These are phyloP conservation scores for Galerucella nymphaeae DNA, from an alignment of 2,888 invertebrate genomes.

Conservation along the genomic window DNA sequence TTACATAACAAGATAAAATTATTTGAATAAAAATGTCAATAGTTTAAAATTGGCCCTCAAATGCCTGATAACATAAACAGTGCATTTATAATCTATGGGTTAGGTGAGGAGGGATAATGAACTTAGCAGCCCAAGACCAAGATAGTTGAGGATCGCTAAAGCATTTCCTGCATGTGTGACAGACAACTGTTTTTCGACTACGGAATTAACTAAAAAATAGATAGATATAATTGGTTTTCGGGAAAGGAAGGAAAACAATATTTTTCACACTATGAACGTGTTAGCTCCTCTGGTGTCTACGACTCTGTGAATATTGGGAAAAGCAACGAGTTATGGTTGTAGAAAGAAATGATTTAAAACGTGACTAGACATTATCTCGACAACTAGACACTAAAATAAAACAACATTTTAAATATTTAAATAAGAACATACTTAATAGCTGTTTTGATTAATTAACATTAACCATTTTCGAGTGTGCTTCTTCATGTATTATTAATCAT, in stretches of 20 bases:
- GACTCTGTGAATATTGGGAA: conserved; percentile 8
- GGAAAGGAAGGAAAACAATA: not conserved
- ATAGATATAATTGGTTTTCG: too few relatives aligned
- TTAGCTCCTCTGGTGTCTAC: not conserved
- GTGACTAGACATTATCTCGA: conserved; percentile 29
- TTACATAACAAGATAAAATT: too few relatives aligned
- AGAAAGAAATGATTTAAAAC: conserved; percentile 24
- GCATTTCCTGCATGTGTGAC: too few relatives aligned
- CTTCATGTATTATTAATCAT: conserved; percentile 10
- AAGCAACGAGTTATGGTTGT: conserved; percentile 13
- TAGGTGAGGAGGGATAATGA: too few relatives aligned
- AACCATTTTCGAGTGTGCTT: conserved; percentile 7
- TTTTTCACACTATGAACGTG: not conserved
- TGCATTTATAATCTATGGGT: too few relatives aligned
- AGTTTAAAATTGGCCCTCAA: too few relatives aligned
- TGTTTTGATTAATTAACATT: conserved; percentile 14
- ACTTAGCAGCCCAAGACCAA: too few relatives aligned
- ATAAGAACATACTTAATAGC: conserved; percentile 23
- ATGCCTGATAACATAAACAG: too few relatives aligned
- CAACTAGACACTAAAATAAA: conserved; percentile 18
- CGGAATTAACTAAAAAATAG: too few relatives aligned
- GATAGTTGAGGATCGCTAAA: too few relatives aligned
- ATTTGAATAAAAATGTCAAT: too few relatives aligned
- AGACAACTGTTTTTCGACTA: too few relatives aligned
- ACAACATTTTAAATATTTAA: conserved; percentile 20